These are phyloP conservation scores for Oikopleura vanhoeffeni DNA, from an alignment of 23 tunicate species.

Conservation along the genomic window DNA sequence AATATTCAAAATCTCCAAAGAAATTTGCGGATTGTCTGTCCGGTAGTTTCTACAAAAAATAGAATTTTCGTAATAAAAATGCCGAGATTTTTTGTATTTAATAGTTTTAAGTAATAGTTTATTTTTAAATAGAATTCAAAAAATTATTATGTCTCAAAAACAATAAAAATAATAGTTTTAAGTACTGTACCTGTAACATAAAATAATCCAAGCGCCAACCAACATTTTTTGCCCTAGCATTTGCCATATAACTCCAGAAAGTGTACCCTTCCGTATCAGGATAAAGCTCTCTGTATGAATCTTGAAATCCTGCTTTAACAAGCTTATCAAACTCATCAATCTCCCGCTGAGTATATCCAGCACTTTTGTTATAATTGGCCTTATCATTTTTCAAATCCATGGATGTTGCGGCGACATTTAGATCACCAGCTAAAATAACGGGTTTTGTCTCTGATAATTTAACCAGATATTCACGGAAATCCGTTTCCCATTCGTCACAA, in stretches of 20 bases:
- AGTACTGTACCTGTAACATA: slow-evolving; percentile 19
- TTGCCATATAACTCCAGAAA: slow-evolving; percentile 88
- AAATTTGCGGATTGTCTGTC: too few relatives aligned
- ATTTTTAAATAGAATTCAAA: too few relatives aligned
- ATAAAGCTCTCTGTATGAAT: slow-evolving; percentile 49
- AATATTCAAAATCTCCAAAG: too few relatives aligned
- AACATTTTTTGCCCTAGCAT: slow-evolving; percentile 69
- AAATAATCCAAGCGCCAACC: slow-evolving; percentile 98
- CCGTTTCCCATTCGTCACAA: slow-evolving; percentile 48
- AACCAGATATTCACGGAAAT: slow-evolving; percentile 39
- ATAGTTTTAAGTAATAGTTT: too few relatives aligned
- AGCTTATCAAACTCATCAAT: slow-evolving; percentile 52
- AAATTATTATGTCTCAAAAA: too few relatives aligned
- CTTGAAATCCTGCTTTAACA: slow-evolving; percentile 39
- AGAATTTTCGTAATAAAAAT: too few relatives aligned
- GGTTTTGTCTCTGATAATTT: slow-evolving; percentile 46
- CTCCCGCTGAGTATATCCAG: slow-evolving; percentile 85
- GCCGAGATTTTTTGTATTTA: too few relatives aligned
- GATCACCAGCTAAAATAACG: slow-evolving; percentile 73
- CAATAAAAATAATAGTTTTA: too few relatives aligned
- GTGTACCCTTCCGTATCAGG: slow-evolving; percentile 64
- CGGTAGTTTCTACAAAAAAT: slow-evolving; percentile 13
- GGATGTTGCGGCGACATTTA: slow-evolving; percentile 71
- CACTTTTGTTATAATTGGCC: slow-evolving; percentile 30
- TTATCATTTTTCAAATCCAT: slow-evolving; percentile 83